Evolutionary conservation across 2,113 vertebrate species (phyloP).

Genomic region (Tychaedon coryphoeus): DNA sequence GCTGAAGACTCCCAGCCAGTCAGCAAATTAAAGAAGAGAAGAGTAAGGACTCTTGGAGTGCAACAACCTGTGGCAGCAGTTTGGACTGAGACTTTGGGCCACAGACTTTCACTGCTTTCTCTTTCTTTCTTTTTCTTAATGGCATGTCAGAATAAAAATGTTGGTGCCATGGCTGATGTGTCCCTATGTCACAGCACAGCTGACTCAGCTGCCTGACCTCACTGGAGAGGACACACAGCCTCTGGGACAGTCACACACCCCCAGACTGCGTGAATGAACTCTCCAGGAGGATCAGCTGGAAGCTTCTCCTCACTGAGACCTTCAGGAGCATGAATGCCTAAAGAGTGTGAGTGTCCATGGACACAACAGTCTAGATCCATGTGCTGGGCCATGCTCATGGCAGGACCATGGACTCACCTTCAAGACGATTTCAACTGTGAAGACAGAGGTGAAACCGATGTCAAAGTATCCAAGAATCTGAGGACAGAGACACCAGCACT

Average conservation of each 20-base stretch:
- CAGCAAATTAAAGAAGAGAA: not conserved
- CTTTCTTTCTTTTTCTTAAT: not conserved
- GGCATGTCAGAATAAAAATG: not conserved
- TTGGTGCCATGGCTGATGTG: not conserved
- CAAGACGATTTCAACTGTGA: constrained; percentile 94
- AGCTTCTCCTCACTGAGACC: not conserved
- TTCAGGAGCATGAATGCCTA: not conserved
- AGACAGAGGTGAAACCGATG: constrained; percentile 91
- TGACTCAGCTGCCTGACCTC: not conserved
- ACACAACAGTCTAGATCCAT: not conserved
- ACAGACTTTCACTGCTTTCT: not conserved
- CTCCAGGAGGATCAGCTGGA: not conserved
- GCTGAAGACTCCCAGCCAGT: not conserved
- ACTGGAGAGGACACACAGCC: not conserved
- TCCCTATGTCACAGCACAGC: not conserved
- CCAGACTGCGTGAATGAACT: not conserved
- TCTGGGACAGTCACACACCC: not conserved
- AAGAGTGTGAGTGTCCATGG: not conserved
- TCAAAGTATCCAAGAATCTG: constrained; percentile 94
- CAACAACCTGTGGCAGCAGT: not conserved
- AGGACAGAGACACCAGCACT: not conserved
- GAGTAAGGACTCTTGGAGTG: not conserved
- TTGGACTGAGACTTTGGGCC: not conserved
- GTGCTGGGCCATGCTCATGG: accelerated
- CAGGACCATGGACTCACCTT: constrained; percentile 79